Evolutionary conservation across 2,797 vertebrate species (phyloP), one percentile per base, ranked within the genome.

Genomic region (Catostomus latipinnis): DNA sequence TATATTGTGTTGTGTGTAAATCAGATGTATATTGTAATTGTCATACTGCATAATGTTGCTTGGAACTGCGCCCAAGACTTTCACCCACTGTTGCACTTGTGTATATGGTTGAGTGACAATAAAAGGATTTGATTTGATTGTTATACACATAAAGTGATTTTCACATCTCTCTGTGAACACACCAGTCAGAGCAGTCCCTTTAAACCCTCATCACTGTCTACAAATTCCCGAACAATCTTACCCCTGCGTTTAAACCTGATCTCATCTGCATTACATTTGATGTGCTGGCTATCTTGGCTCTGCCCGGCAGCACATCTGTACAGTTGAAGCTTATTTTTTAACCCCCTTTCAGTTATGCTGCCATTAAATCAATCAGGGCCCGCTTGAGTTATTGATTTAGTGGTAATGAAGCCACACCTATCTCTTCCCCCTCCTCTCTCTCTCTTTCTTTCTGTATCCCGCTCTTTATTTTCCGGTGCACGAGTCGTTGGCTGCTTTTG

Each of bases 351-450:
- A 89, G 85, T 88, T 90, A 88, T 83, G 69, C 74, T 87, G 88
- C 86, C 85, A 89, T 90, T 89, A 88, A 88, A 90, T 90, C 87
- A 88, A 90, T 90, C 88, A 87, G 71, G 70, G 78, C 50, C 84
- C 82, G 84, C 86, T 88, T 82, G 69, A 73, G 66, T 82, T 86
- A 90, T 90, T 87, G 89, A 90, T 90, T 87, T 84, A 83, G 84
- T 81, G 84, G 85, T 90, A 88, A 90, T 89, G 88, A 89, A 88
- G 84, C 84, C 60, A 70, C 69, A 79, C 83, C 80, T 79, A 22
- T 71, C 53, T 14, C 48, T 50, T 50, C 46, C 53, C 48, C 49
- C 45, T 61, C 62, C n/a, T 8, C 57, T 53, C 74, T 71, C 68
- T 66, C 63, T 82, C 73, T 78, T 63, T 76, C 67, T 80, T 60